A percentile compares a stretch with the other conserved stretches of the same genome.
Conservation (phyloP, 2,797 vertebrate genomes). For the Parauchenoglanis punctatus region DNA sequence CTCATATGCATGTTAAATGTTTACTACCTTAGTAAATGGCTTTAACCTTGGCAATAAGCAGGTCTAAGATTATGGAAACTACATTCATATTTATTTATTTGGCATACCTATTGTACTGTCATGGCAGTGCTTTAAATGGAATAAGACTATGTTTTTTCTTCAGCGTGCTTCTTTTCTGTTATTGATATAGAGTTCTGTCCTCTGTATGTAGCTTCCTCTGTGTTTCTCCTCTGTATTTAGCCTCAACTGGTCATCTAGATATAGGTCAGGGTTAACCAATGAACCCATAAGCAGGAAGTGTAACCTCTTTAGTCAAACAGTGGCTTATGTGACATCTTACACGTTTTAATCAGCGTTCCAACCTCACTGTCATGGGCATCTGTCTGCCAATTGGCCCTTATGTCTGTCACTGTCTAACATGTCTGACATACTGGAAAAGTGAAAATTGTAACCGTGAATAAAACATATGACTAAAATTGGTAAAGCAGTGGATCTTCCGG, state of each 20-base stretch:
- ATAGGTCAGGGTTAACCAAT: background rate
- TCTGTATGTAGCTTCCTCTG: background rate
- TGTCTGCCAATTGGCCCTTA: background rate
- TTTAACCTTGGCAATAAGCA: background rate
- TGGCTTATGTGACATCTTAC: background rate
- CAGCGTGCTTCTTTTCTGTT: background rate
- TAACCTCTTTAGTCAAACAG: background rate
- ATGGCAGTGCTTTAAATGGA: background rate
- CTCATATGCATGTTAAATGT: background rate
- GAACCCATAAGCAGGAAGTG: background rate
- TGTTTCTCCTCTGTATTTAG: background rate
- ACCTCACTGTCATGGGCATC: background rate
- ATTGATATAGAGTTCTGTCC: background rate
- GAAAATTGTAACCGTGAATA: background rate
- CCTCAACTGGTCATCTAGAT: background rate
- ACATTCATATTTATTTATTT: background rate
- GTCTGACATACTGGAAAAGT: background rate
- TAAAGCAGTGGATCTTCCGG: background rate
- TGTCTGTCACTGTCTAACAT: background rate
- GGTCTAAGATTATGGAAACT: background rate
- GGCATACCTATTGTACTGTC: background rate
- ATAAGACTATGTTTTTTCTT: background rate
- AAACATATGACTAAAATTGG: background rate
- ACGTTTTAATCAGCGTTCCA: background rate
- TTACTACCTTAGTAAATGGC: background rate